Evolutionary conservation across 2,797 vertebrate species (phyloP), one percentile per base, ranked within the genome.

Genomic region (Trichosurus vulpecula): DNA sequence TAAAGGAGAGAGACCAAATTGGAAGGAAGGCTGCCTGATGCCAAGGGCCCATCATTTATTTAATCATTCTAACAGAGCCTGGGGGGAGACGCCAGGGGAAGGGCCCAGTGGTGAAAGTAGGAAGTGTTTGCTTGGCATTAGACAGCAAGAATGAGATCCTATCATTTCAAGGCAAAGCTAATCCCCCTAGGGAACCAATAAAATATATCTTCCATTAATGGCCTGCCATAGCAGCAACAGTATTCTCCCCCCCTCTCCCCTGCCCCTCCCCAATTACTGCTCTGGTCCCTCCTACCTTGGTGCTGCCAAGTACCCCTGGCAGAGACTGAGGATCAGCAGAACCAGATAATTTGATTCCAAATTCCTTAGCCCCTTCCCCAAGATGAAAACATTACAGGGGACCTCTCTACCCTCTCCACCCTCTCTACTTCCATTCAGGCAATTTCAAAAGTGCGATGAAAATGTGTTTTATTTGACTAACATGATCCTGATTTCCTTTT

Each of bases 141-240:
- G 90, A 57, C 96, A 94, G 90, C 54, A 94, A 93, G 91, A 95
- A 97, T 89, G 53, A 0, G 0, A 93, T 94, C 90, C 51, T 92
- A 94, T 94, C 96, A 95, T 97, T 92, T 93, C 96, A 97, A 97
- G 91, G 93, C 87, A 96, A 95, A 96, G 47, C 54, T 30, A 90
- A 95, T 27, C 10, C 87, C 74, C 94, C 94, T 92, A 90, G 94
- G 92, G 93, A 93, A 91, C 93, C 57, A 4, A 54, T 52, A 97
- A 52, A 95, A 87, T 74, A 27, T 51, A 87, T 87, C 74, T 51
- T 87, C 13, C 41, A 87, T 87, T 87, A 87, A 47, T 27, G 11
- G 41, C 56, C 56, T 29, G 55, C 93, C 90, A 52, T 91, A 97
- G 74, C 93, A 87, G 91, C 96, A 8, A 51, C 9, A 27, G 1